Conservation (phyloP, 2,797 vertebrate genomes). For the Ambastaia sidthimunki region DNA sequence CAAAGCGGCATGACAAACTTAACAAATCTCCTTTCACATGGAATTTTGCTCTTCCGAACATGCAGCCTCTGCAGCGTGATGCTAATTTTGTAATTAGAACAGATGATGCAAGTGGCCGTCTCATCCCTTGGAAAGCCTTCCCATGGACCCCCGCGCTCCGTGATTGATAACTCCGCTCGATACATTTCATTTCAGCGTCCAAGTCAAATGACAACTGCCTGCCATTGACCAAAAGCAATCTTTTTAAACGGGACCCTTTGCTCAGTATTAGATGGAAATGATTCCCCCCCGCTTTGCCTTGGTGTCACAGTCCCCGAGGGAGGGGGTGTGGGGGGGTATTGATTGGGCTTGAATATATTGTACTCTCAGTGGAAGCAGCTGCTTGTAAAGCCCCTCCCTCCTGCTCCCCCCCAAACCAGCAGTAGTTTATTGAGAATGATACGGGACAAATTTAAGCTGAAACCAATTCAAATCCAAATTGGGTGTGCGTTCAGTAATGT, state of each 20-base stretch:
- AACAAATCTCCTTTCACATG: slow-evolving; percentile 70
- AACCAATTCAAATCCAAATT: slow-evolving; percentile 79
- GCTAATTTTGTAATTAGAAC: slow-evolving; percentile 82
- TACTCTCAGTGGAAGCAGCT: slow-evolving; percentile 86
- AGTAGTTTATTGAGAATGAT: slow-evolving; percentile 80
- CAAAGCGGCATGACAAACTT: slow-evolving; percentile 36
- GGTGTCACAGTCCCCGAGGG: slow-evolving; percentile 85
- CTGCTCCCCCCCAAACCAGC: slow-evolving; percentile 59
- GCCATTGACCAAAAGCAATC: slow-evolving; percentile 94
- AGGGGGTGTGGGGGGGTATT: slow-evolving; percentile 79
- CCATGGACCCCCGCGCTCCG: slow-evolving; percentile 66
- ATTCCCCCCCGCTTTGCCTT: slow-evolving; percentile 84
- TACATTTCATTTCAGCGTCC: slow-evolving; percentile 89
- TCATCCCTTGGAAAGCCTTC: slow-evolving; percentile 66
- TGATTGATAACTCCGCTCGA: slow-evolving; percentile 85
- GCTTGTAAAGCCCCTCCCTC: slow-evolving; percentile 83
- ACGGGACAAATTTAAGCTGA: slow-evolving; percentile 83
- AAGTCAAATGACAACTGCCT: slow-evolving; percentile 89
- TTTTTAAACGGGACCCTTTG: slow-evolving; percentile 93
- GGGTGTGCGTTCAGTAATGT: slow-evolving; percentile 70
- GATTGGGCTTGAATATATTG: slow-evolving; percentile 93
- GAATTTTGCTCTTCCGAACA: slow-evolving; percentile 63
- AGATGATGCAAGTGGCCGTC: slow-evolving; percentile 78
- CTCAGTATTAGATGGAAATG: slow-evolving; percentile 93
- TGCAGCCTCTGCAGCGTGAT: slow-evolving; percentile 64